Evolutionary conservation across 2,888 invertebrate species (phyloP), one percentile per base, ranked within the genome.

Genomic region (Adelphocoris suturalis): DNA sequence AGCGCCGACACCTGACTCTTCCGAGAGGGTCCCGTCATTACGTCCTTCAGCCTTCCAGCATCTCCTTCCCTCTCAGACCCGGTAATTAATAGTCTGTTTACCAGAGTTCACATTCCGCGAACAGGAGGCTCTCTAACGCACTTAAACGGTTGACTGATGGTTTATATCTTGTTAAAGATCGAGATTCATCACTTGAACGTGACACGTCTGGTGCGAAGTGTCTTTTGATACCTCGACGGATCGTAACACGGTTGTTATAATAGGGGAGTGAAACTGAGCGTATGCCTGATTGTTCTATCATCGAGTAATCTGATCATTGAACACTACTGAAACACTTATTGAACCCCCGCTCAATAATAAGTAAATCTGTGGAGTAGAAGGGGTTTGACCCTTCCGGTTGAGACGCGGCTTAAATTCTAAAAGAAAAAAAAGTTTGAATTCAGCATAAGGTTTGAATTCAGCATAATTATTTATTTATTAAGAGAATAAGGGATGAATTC

Each of bases 1-100:
- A 68, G 68, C 68, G 68, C 68, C 23, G 68, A 68, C 68, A 68
- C 68, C 68, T 68, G 68, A 68, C 23, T 68, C 68, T 68, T 68
- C 27, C 68, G 68, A 68, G 23, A 23, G 68, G 68, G 11, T 11
- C 23, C 23, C 23, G 68, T 68, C 68, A 68, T 68, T 68, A 68
- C 68, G 68, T 68, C 68, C 23, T 68, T 68, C 68, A 68, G n/a
- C 61, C 61, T 61, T 68, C 27, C 68, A 11, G 23, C 68, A 68
- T 68, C 27, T 13, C 23, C 68, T 68, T 68, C 68, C 68, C 68
- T 23, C 23, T 12, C 68, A 68, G 27, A 68, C 3, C 23, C 13
- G 68, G 23, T 68, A 68, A 68, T 68, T 68, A 68, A 68, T 68
- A 23, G 68, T 68, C 68, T 68, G 68, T 23, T 68, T 68, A 68